phyloP scores from a whole-genome alignment of 2,113 vertebrate genomes.

The Hassar affinis region DNA sequence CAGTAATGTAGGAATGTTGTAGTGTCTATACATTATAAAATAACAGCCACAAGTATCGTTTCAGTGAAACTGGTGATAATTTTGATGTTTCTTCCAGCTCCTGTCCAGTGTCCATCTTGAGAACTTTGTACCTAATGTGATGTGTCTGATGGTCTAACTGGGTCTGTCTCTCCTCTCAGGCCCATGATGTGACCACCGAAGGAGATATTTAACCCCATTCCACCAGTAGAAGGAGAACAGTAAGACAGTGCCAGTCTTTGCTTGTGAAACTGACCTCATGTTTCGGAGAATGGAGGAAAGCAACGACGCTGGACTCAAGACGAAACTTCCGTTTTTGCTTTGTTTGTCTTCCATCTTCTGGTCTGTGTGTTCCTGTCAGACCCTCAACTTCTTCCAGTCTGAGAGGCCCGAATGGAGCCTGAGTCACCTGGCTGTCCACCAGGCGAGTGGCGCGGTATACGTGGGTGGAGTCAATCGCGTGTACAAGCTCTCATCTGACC shows the following conservation, averaged over 20 bases:
- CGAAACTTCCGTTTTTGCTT: constrained; percentile 64
- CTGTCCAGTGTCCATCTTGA: not conserved
- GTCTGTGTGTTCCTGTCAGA: constrained; percentile 63
- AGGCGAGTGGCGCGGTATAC: constrained; percentile 81
- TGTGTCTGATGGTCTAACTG: not conserved
- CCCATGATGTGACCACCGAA: constrained; percentile 77
- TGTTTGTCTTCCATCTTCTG: constrained; percentile 74
- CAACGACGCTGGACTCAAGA: constrained; percentile 61
- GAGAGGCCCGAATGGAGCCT: constrained; percentile 89
- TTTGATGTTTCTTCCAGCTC: not conserved
- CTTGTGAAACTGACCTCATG: not conserved
- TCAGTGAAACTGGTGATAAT: not conserved
- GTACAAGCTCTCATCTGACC: constrained; percentile 88
- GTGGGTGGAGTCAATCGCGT: constrained; percentile 90
- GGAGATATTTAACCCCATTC: constrained; percentile 3
- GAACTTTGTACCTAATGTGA: not conserved
- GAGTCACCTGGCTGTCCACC: constrained; percentile 89
- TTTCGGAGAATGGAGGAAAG: constrained; percentile 75
- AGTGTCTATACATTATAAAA: too few relatives aligned
- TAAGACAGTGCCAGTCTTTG: not conserved
- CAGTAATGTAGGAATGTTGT: not conserved
- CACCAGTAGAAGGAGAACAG: not conserved
- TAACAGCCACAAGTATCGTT: not conserved
- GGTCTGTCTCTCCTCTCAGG: constrained; percentile 71
- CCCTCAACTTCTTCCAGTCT: constrained; percentile 81